Conservation (phyloP, 2,797 vertebrate genomes). For the Aldrovandia affinis region DNA sequence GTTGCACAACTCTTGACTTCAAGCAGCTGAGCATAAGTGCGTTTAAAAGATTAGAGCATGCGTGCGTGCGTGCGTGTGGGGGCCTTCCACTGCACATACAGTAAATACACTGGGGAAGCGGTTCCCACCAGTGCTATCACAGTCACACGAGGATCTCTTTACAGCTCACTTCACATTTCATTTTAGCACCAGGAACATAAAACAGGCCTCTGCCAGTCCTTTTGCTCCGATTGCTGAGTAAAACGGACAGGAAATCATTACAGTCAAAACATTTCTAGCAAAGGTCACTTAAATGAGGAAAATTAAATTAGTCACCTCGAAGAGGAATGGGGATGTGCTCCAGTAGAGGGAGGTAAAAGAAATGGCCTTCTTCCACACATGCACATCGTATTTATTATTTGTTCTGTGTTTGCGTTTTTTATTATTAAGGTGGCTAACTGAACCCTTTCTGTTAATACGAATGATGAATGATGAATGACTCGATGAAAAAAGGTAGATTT, state of each 20-base stretch:
- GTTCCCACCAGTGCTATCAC: constrained; percentile 4
- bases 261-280: constrained; percentile 84
- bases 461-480: too few species aligned
- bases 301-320: constrained; percentile 93
- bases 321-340: constrained; percentile 67
- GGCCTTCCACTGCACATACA: constrained; percentile 9
- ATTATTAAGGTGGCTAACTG: constrained; percentile 4
- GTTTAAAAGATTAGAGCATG: neutral
- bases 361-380: neutral
- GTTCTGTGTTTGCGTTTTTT: neutral
- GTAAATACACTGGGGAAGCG: constrained; percentile 14
- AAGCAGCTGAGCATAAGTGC: neutral
- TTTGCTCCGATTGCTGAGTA: constrained; percentile 74
- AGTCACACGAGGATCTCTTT: constrained; percentile 47
- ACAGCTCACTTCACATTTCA: constrained; percentile 75
- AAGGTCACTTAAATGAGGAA: constrained; percentile 89
- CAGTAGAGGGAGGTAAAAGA: constrained; percentile 31
- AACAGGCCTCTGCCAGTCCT: constrained; percentile 70
- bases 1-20: constrained; percentile 3
- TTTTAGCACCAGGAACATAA: constrained; percentile 64
- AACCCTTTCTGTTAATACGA: neutral
- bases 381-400: neutral
- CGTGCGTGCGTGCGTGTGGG: neutral
- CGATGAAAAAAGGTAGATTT: neutral
- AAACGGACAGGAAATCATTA: constrained; percentile 96